Evolutionary conservation across 53 echinoderm and acorn worm species (phyloP).

Genomic region (Antedon mediterranea): DNA sequence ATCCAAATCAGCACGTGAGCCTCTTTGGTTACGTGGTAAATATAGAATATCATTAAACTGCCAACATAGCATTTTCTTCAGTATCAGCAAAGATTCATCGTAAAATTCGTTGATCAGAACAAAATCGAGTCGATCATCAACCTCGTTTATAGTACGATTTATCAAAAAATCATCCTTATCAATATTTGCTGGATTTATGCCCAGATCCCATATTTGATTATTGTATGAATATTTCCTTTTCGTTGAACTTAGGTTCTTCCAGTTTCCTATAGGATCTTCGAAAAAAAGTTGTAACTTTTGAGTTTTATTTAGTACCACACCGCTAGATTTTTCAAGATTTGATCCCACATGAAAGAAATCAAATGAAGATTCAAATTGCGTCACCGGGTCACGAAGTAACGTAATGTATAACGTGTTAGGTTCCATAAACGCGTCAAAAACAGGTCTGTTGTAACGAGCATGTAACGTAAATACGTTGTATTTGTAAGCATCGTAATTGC

Average conservation of each 20-base stretch:
- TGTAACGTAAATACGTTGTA: not conserved
- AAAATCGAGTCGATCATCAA: constrained; percentile 3
- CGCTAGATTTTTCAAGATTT: not conserved
- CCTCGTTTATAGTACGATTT: not conserved
- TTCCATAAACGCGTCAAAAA: not conserved
- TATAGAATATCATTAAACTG: constrained; percentile 3
- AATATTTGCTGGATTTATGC: not conserved
- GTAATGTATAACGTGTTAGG: not conserved
- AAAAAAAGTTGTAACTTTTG: not conserved
- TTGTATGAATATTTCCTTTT: not conserved
- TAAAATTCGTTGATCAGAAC: constrained; percentile 8
- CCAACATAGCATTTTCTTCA: constrained; percentile 14
- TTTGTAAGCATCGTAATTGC: not conserved
- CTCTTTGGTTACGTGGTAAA: constrained; percentile 4
- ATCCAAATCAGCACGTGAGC: not conserved
- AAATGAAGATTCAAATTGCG: not conserved
- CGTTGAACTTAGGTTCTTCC: not conserved
- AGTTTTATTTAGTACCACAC: not conserved
- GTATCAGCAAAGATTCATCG: constrained; percentile 3
- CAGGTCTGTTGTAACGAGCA: not conserved
- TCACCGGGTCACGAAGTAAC: not conserved
- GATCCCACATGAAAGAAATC: not conserved
- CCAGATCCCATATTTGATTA: constrained; percentile 6
- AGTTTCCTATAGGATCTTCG: not conserved
- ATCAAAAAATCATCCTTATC: not conserved